Evolutionary conservation across 2,888 invertebrate species (phyloP).

Genomic region (Drosophila ezoana): DNA sequence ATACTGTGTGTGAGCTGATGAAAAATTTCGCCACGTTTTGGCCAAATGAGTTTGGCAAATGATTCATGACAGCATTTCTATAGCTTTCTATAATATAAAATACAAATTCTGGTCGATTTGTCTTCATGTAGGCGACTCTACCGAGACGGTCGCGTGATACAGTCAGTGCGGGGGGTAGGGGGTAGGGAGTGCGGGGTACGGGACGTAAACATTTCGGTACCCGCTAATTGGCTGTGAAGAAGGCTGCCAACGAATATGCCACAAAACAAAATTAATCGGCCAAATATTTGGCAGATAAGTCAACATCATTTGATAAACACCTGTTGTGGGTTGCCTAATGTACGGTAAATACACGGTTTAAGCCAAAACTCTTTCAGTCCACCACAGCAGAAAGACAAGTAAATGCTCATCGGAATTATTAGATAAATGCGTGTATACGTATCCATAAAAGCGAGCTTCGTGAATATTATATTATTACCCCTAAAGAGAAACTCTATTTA

Average conservation of each 20-base stretch:
- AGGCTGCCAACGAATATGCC: slow-evolving; percentile 57
- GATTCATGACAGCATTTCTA: slow-evolving; percentile 55
- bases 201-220: slow-evolving; percentile 31
- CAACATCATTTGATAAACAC: slow-evolving; percentile 60
- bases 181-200: not conserved
- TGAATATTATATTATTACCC: not conserved
- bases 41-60: slow-evolving; percentile 54
- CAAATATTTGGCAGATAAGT: slow-evolving; percentile 65
- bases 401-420: slow-evolving; percentile 5
- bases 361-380: not conserved
- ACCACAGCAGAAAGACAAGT: not conserved
- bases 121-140: slow-evolving; percentile 1
- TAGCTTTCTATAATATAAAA: slow-evolving; percentile 33
- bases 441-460: not conserved
- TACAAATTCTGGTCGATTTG: slow-evolving; percentile 8
- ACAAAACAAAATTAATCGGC: slow-evolving; percentile 57
- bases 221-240: slow-evolving; percentile 60
- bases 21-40: slow-evolving; percentile 58
- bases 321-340: slow-evolving; percentile 39
- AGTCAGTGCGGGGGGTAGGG: not conserved
- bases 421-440: not conserved
- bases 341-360: slow-evolving; percentile 9
- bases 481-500: not conserved
- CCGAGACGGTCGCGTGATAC: slow-evolving; percentile 49
- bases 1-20: slow-evolving; percentile 33